phyloP scores from a whole-genome alignment of 2,113 vertebrate genomes.

The Chloropsis cyanopogon region DNA sequence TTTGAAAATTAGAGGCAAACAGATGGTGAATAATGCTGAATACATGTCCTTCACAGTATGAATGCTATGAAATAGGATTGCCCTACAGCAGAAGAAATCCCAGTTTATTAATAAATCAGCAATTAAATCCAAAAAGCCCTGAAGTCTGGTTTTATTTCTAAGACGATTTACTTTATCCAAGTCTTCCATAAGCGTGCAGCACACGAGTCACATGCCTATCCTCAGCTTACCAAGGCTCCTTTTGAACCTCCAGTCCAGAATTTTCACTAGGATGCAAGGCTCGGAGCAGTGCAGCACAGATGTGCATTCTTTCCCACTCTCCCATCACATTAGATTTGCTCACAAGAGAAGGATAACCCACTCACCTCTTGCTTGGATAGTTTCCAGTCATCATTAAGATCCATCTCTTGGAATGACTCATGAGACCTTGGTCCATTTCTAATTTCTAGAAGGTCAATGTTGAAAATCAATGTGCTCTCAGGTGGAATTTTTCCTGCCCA shows the following conservation, averaged over 20 bases:
- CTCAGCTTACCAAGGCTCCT: not conserved
- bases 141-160: not conserved
- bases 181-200: rapidly evolving
- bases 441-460: conserved; percentile 91
- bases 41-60: not conserved
- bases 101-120: not conserved
- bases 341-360: not conserved
- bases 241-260: not conserved
- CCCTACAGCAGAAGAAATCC: not conserved
- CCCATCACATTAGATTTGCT: not conserved
- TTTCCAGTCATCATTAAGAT: conserved; percentile 97
- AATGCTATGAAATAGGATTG: not conserved
- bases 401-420: conserved; percentile 98
- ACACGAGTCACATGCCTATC: not conserved
- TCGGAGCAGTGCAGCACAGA: not conserved
- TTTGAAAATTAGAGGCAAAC: not conserved
- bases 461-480: conserved; percentile 90
- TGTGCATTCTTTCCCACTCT: not conserved
- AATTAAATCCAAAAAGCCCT: not conserved
- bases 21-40: not conserved
- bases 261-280: not conserved
- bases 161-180: not conserved
- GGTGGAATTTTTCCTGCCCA: conserved; percentile 92
- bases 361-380: conserved; percentile 90
- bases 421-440: conserved; percentile 94